Evolutionary conservation across 2,113 vertebrate genomes (phyloP).

Genomic region (Corapipo altera): DNA sequence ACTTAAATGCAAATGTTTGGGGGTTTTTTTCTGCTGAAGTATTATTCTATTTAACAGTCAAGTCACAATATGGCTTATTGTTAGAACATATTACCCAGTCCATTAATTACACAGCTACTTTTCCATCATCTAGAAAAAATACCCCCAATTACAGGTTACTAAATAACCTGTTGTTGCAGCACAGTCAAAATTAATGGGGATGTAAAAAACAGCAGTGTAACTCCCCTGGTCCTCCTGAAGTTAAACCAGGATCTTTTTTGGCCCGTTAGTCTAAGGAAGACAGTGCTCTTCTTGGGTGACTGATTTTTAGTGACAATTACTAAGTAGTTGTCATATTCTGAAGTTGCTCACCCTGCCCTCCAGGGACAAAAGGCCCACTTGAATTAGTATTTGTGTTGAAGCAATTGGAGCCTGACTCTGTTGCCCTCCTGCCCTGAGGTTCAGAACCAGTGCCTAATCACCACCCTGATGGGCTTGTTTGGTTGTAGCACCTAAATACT

Average conservation of each 20-base stretch:
- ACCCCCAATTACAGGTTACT: background rate
- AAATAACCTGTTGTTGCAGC: background rate
- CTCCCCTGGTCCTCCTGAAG: background rate
- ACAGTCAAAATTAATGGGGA: background rate
- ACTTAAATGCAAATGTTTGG: background rate
- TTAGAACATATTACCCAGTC: slow-evolving; percentile 14
- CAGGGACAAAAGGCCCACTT: background rate
- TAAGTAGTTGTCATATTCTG: slow-evolving; percentile 25
- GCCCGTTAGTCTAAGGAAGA: background rate
- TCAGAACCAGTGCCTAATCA: background rate
- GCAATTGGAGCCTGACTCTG: background rate
- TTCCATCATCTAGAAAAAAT: background rate
- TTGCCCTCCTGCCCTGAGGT: background rate
- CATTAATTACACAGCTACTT: slow-evolving; percentile 18
- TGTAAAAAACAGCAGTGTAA: background rate
- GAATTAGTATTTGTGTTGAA: background rate
- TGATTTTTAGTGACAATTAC: slow-evolving; percentile 18
- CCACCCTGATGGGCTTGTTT: background rate
- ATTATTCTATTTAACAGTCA: background rate
- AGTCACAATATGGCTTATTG: background rate
- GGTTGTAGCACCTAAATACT: background rate
- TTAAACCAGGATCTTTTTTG: background rate
- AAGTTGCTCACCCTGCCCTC: background rate
- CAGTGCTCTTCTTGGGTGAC: background rate
- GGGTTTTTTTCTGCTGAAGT: background rate